Evolutionary conservation across 2,113 vertebrate species (phyloP), one percentile per base, ranked within the genome.

Genomic region (Salvator merianae): DNA sequence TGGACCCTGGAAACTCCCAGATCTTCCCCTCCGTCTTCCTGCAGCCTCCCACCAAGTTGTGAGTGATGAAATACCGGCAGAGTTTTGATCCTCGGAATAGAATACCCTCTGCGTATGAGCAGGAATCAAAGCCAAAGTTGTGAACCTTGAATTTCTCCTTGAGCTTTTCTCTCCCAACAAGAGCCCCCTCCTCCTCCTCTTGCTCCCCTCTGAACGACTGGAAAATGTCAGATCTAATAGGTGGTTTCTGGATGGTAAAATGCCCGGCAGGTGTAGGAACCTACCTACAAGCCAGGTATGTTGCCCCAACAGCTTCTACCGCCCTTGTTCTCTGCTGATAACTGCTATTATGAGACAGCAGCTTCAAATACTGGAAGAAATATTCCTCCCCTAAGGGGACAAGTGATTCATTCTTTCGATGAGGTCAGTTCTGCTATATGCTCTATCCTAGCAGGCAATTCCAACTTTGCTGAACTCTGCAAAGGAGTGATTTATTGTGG

Each of bases 301-400:
- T 90, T 91, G 85, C 88, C 93, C 88, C 84, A 86, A 76, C 91
- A 92, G 89, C 81, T 93, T 90, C 91, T 89, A 88, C 13, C 73
- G 79, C 55, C 79, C 83, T 73, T 50, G 22, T 85, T 73, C 76
- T 86, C 87, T 86, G 89, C 88, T 90, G 84, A 92, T 77, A 86
- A 50, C 81, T 18, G 82, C 89, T 87, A 93, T 93, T 91, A 89
- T 91, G 87, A 93, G 86, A 90, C 84, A 90, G 90, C 84, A 86
- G 86, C 81, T 94, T 88, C 92, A 92, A 83, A 87, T 84, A 90
- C 91, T 90, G 86, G 88, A 92, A 94, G 88, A 89, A 91, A 80
- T 86, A 93, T 94, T 92, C 90, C 87, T 94, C 88, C 92, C 93
- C 93, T 28, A 43, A 89, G 93, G 94, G 91, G 92, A 94, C 90